Conservation (phyloP, 92 coral and sea anemone species). For the Zoanthus sansibaricus region DNA sequence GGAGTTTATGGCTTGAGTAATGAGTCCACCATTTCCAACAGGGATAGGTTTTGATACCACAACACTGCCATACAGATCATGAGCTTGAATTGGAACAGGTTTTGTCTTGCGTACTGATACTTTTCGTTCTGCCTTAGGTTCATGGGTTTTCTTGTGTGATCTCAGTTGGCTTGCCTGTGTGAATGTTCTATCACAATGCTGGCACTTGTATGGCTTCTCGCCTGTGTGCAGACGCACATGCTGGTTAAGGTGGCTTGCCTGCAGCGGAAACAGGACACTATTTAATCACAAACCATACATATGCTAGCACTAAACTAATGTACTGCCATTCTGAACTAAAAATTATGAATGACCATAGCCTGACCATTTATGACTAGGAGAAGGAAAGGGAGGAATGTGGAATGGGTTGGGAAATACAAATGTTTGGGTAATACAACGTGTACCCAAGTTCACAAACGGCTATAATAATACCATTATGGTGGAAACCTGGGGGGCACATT, state of each 20-base stretch:
- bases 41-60: constrained; percentile 2
- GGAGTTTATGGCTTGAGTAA: neutral
- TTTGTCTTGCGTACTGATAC: constrained; percentile 10
- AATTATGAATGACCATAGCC: too few species aligned
- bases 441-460: too few species aligned
- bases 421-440: too few species aligned
- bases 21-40: neutral
- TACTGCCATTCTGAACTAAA: too few species aligned
- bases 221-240: constrained; percentile 98
- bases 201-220: constrained; percentile 95
- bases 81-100: neutral
- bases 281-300: neutral
- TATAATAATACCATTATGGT: too few species aligned
- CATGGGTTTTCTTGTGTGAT: constrained; percentile 97
- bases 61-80: neutral
- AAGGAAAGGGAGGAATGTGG: too few species aligned
- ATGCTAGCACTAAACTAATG: neutral
- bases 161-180: constrained; percentile 98
- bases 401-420: too few species aligned
- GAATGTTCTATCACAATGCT: constrained; percentile 90
- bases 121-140: constrained; percentile 87
- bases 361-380: too few species aligned
- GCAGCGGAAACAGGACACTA: constrained; percentile 39
- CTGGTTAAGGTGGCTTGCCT: constrained; percentile 98
- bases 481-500: too few species aligned